Conservation (phyloP, 2,888 invertebrate genomes). For the Pristionchus exspectatus region DNA sequence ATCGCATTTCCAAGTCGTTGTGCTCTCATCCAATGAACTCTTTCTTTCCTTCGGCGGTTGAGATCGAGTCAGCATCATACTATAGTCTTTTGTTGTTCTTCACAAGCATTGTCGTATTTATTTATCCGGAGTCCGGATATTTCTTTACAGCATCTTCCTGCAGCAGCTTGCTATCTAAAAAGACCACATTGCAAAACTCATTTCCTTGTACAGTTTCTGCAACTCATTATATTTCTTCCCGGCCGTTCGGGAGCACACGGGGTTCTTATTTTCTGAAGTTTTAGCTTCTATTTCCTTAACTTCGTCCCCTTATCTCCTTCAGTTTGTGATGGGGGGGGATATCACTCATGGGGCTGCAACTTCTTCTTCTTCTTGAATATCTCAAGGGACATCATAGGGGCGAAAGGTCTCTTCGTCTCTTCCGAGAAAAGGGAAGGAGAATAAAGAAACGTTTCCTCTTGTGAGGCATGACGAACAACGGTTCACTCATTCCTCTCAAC, state of each 20-base stretch:
- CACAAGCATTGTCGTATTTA: not conserved
- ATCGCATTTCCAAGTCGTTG: slow-evolving; percentile 23
- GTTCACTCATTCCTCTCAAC: not conserved
- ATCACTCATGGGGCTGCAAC: slow-evolving; percentile 2
- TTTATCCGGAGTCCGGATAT: not conserved
- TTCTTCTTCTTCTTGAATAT: slow-evolving; percentile 2
- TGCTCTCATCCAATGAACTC: slow-evolving; percentile 38
- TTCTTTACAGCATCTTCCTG: not conserved
- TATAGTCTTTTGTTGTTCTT: not conserved
- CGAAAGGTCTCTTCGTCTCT: slow-evolving; percentile 25
- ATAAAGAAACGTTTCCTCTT: slow-evolving; percentile 38
- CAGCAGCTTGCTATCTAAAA: not conserved
- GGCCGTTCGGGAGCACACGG: too few relatives aligned
- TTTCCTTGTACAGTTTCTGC: not conserved
- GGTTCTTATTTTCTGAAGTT: not conserved
- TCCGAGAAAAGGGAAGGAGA: not conserved
- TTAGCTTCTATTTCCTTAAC: not conserved
- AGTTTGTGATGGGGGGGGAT: slow-evolving; percentile 9
- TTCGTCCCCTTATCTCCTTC: not conserved
- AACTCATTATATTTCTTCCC: not conserved
- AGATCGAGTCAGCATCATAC: not conserved
- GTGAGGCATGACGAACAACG: slow-evolving; percentile 1
- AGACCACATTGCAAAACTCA: not conserved
- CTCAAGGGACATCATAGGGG: not conserved
- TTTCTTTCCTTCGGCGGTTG: not conserved